Conservation (phyloP, 37 sponge, comb jelly and placozoan genomes). For the Tethya wilhelma region DNA sequence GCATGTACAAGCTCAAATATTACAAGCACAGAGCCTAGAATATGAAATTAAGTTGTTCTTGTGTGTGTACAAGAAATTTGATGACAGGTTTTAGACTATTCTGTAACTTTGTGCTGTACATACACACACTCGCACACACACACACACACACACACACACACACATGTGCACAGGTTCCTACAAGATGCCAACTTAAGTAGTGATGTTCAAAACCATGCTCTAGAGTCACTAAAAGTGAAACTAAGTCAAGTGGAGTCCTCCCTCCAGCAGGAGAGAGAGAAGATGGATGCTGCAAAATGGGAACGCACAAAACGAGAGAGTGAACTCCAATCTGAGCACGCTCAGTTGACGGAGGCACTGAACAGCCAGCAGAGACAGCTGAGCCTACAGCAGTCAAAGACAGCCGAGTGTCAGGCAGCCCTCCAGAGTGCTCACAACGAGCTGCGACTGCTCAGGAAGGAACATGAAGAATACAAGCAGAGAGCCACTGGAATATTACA, state of each 20-base stretch:
- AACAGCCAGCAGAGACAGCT: constrained; percentile 37
- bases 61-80: neutral
- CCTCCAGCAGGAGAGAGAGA: constrained; percentile 32
- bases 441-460: constrained; percentile 30
- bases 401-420: constrained; percentile 20
- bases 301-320: constrained; percentile 50
- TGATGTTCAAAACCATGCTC: constrained; percentile 58
- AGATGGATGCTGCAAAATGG: neutral
- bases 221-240: constrained; percentile 42
- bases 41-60: neutral
- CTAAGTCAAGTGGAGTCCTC: constrained; percentile 26
- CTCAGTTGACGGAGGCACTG: constrained; percentile 26
- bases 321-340: constrained; percentile 17
- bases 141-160: too few relatives aligned
- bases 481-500: constrained; percentile 78
- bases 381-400: constrained; percentile 11
- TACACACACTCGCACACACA: too few relatives aligned
- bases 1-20: too few relatives aligned
- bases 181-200: constrained; percentile 67
- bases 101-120: too few relatives aligned
- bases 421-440: constrained; percentile 35
- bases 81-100: neutral
- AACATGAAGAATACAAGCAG: constrained; percentile 77
- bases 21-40: neutral
- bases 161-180: constrained; percentile 41